phyloP scores from a whole-genome alignment of 2,888 invertebrate species.

The Epirrhoe alternata region DNA sequence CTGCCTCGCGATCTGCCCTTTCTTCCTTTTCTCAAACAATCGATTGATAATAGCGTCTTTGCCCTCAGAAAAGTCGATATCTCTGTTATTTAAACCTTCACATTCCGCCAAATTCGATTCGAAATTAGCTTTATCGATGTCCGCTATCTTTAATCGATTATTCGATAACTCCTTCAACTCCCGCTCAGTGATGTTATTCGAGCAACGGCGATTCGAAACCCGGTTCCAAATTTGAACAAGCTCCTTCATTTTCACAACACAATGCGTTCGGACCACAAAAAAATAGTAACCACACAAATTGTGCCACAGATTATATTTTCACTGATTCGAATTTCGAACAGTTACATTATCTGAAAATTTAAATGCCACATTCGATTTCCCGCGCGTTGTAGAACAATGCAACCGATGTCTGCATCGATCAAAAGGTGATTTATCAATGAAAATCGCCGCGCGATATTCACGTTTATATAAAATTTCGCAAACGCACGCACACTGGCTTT shows the following conservation, averaged over 20 bases:
- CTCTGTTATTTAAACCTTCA: slow-evolving; percentile 70
- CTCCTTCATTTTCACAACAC: slow-evolving; percentile 84
- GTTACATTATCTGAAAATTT: slow-evolving; percentile 25
- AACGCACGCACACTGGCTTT: slow-evolving; percentile 35
- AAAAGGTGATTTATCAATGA: slow-evolving; percentile 37
- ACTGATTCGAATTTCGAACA: not conserved
- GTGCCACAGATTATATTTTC: slow-evolving; percentile 17
- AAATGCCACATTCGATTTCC: slow-evolving; percentile 42
- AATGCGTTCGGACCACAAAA: slow-evolving; percentile 5
- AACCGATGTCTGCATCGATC: slow-evolving; percentile 42
- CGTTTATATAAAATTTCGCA: slow-evolving; percentile 46
- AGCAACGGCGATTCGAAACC: slow-evolving; percentile 82
- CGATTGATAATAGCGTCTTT: slow-evolving; percentile 75
- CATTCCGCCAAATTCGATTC: slow-evolving; percentile 72
- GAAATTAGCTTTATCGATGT: slow-evolving; percentile 62
- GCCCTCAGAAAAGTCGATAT: slow-evolving; percentile 66
- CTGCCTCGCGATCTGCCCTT: slow-evolving; percentile 66
- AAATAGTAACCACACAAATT: slow-evolving; percentile 6
- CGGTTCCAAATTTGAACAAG: slow-evolving; percentile 85
- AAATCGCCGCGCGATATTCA: slow-evolving; percentile 30
- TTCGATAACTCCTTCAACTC: slow-evolving; percentile 68
- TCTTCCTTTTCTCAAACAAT: slow-evolving; percentile 67
- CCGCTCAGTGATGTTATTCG: slow-evolving; percentile 71
- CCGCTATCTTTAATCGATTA: slow-evolving; percentile 63
- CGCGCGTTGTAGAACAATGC: slow-evolving; percentile 36